phyloP scores from a whole-genome alignment of 2,797 vertebrate genomes.

The Scolopax bukidnonensis region DNA sequence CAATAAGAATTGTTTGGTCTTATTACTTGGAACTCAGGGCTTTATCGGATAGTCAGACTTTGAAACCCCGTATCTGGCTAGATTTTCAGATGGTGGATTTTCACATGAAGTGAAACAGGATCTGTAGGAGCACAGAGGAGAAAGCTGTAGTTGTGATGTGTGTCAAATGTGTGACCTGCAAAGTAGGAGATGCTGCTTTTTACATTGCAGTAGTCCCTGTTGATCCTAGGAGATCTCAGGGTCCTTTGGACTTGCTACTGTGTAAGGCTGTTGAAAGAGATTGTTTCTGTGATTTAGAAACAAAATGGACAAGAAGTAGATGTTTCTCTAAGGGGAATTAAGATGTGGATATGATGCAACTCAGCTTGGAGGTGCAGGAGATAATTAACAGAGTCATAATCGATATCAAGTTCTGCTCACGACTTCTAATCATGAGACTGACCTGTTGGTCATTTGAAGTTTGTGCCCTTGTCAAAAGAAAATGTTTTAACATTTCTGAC shows the following conservation, averaged over 20 bases:
- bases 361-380: not conserved
- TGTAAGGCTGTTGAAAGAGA: not conserved
- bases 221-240: fast-evolving
- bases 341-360: not conserved
- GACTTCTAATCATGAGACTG: not conserved
- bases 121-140: not conserved
- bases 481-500: not conserved
- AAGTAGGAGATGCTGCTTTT: not conserved
- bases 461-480: not conserved
- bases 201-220: fast-evolving
- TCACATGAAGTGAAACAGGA: not conserved
- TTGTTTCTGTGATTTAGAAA: not conserved
- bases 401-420: not conserved
- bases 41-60: not conserved
- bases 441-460: not conserved
- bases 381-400: not conserved
- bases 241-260: not conserved
- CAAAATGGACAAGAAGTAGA: not conserved
- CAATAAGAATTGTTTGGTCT: not conserved
- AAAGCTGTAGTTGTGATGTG: not conserved
- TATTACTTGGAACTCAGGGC: not conserved
- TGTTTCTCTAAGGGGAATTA: not conserved
- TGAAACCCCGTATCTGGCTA: not conserved
- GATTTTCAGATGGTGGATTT: not conserved
- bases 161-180: not conserved